Percentiles rank a stretch among this genome's conserved stretches.
Conservation (phyloP, 2,888 invertebrate species). For the Tetragonula carbonaria region DNA sequence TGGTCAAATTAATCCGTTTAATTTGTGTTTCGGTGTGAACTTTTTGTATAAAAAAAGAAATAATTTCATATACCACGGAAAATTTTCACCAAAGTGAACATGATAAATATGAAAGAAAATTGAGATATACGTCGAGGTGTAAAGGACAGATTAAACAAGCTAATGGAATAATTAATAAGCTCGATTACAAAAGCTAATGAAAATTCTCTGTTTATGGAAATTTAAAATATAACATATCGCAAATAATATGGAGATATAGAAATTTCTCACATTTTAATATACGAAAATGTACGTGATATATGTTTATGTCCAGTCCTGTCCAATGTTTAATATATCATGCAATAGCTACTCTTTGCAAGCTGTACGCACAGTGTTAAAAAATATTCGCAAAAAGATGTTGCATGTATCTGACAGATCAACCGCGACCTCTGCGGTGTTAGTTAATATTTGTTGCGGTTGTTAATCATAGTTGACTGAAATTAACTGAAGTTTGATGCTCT, state of each 20-base stretch:
- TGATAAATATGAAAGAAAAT: background rate
- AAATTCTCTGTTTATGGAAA: background rate
- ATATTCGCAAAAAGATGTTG: background rate
- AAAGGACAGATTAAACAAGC: background rate
- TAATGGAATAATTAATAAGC: background rate
- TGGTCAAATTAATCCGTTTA: no score
- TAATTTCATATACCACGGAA: no score
- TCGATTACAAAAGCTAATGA: background rate
- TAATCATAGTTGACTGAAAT: background rate
- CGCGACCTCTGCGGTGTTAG: background rate
- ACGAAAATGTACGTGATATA: background rate
- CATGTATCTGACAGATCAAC: background rate
- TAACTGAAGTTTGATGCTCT: background rate
- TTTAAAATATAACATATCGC: background rate
- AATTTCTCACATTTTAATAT: background rate
- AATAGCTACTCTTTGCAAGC: background rate
- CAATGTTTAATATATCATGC: background rate
- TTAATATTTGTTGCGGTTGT: background rate
- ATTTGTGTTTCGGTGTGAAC: no score
- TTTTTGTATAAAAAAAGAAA: no score
- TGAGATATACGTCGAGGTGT: background rate
- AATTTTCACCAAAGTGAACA: background rate
- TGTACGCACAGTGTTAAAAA: background rate
- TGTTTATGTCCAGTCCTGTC: background rate
- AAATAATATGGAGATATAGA: background rate